Evolutionary conservation across 1,140 invertebrate species (phyloP).

Genomic region (Dreissena rostriformis): DNA sequence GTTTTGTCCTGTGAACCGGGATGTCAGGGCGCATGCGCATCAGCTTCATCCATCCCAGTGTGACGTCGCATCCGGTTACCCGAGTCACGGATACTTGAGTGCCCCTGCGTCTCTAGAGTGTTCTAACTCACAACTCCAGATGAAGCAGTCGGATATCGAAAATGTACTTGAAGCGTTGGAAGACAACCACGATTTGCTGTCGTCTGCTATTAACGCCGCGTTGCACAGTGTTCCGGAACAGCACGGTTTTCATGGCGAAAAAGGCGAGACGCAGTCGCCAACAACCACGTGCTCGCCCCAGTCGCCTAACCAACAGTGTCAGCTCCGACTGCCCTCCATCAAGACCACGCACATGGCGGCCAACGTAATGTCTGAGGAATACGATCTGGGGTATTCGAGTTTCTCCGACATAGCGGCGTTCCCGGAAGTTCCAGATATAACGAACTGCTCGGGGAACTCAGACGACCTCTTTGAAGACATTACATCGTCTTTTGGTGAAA

Average conservation of each 20-base stretch:
- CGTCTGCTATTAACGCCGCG: background rate
- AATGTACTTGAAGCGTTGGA: background rate
- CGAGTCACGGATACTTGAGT: no score
- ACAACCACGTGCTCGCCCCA: background rate
- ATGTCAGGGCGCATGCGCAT: no score
- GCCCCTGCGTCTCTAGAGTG: no score
- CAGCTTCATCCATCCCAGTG: no score
- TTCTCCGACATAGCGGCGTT: slow-evolving; percentile 32
- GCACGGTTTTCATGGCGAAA: background rate
- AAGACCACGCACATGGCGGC: slow-evolving; percentile 32
- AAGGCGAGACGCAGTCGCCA: background rate
- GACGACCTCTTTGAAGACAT: slow-evolving; percentile 38
- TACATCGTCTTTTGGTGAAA: slow-evolving; percentile 20
- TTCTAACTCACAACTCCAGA: no score
- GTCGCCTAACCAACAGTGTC: background rate
- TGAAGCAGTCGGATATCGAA: no score
- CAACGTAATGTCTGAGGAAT: slow-evolving; percentile 53
- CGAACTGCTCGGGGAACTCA: background rate
- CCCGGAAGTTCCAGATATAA: slow-evolving; percentile 13
- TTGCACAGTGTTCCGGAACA: background rate
- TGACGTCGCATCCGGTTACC: no score
- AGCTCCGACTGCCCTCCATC: slow-evolving; percentile 36
- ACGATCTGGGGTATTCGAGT: slow-evolving; percentile 46
- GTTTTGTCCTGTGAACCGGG: no score
- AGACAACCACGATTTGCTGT: background rate